phyloP scores from a whole-genome alignment of 2,797 vertebrate genomes.

The Setipinna tenuifilis region DNA sequence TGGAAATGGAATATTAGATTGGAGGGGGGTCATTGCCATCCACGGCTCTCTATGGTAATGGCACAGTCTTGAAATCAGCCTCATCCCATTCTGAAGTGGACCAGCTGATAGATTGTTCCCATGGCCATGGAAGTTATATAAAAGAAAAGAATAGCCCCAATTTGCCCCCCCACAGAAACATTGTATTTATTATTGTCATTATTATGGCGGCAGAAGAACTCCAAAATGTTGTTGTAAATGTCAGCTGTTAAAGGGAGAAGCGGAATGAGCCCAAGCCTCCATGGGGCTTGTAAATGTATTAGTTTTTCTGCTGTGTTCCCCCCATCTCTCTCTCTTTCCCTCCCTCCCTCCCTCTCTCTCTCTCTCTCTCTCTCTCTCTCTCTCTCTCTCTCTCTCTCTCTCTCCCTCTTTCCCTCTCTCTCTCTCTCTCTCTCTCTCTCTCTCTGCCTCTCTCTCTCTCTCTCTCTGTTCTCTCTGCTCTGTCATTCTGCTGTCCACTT shows the following conservation, averaged over 20 bases:
- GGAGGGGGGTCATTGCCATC: slow-evolving; percentile 73
- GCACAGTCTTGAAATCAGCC: slow-evolving; percentile 82
- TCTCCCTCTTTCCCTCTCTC: no score
- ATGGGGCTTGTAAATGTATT: slow-evolving; percentile 14
- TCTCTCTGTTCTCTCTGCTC: background rate
- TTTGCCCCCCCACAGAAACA: slow-evolving; percentile 65
- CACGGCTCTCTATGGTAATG: slow-evolving; percentile 80
- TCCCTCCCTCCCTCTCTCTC: no score
- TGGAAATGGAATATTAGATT: slow-evolving; percentile 82
- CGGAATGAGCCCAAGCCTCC: background rate
- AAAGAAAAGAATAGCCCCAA: slow-evolving; percentile 78
- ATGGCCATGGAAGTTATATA: slow-evolving; percentile 73
- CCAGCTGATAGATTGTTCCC: slow-evolving; percentile 75
- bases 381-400: no score
- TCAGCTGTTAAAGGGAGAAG: slow-evolving; percentile 45
- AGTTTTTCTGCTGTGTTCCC: slow-evolving; percentile 9
- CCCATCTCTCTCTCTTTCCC: background rate
- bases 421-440: no score
- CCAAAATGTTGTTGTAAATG: slow-evolving; percentile 63
- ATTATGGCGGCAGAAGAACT: slow-evolving; percentile 69
- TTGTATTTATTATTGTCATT: slow-evolving; percentile 68
- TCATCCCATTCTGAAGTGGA: slow-evolving; percentile 77
- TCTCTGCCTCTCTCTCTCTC: no score
- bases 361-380: no score
- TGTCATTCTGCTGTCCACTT: slow-evolving; percentile 36